phyloP scores from a whole-genome alignment of 1,140 invertebrate genomes.

The Thaumetopoea pityocampa region DNA sequence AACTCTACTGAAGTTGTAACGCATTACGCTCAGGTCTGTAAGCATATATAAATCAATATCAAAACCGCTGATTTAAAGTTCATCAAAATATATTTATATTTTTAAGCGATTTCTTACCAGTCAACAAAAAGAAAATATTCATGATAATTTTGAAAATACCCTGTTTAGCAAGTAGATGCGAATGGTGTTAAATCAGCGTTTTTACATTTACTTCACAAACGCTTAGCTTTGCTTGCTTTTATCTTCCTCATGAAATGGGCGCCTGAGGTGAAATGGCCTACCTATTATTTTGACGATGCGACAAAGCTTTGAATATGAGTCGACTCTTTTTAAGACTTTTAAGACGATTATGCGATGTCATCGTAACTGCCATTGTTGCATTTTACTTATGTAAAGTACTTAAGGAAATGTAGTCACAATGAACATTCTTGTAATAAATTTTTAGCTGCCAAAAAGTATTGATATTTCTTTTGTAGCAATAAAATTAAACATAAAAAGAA shows the following conservation, averaged over 20 bases:
- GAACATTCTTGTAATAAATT: not conserved
- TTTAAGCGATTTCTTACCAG: no score
- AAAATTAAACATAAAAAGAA: no score
- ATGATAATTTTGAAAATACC: not conserved
- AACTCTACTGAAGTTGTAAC: no score
- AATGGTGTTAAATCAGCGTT: constrained; percentile 21
- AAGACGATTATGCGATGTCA: constrained; percentile 19
- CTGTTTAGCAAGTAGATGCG: constrained; percentile 8
- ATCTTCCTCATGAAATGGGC: constrained; percentile 43
- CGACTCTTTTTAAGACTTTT: constrained; percentile 27
- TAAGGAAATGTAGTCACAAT: no score
- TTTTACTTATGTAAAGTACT: no score
- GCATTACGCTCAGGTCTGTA: no score
- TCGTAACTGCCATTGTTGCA: constrained; percentile 21
- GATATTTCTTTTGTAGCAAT: no score
- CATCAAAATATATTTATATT: no score
- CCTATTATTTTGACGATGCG: constrained; percentile 54
- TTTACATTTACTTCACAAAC: constrained; percentile 20
- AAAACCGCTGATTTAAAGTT: no score
- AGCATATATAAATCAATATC: no score
- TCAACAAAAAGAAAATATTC: not conserved
- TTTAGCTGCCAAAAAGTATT: no score
- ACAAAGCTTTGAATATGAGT: constrained; percentile 45
- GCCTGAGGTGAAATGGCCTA: constrained; percentile 36
- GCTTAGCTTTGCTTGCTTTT: constrained; percentile 32